These are phyloP conservation scores for Agriopis aurantiaria DNA, from an alignment of 2,888 invertebrate species.

Conservation along the genomic window DNA sequence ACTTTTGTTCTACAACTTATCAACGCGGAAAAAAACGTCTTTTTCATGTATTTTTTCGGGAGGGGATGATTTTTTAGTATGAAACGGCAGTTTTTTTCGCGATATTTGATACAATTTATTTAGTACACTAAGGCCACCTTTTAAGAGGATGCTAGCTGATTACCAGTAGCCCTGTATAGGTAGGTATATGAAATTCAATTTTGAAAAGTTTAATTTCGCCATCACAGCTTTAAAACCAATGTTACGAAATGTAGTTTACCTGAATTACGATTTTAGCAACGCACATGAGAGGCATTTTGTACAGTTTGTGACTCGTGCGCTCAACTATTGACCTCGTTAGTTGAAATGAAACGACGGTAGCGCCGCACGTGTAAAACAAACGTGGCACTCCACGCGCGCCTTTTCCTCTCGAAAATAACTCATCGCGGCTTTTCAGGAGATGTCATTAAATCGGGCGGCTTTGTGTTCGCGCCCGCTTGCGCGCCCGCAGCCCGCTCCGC, in stretches of 20 bases:
- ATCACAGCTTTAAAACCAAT: no score
- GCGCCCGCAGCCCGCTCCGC: conserved; percentile 53
- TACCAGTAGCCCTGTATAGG: no score
- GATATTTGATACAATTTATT: no score
- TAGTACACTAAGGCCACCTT: no score
- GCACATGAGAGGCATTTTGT: conserved; percentile 56
- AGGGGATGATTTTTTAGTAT: no score
- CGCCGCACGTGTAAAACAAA: conserved; percentile 76
- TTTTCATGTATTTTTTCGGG: no score
- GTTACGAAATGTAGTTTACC: not conserved
- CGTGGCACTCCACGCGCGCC: conserved; percentile 80
- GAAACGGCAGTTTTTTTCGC: no score
- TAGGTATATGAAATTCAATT: no score
- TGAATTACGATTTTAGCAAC: conserved; percentile 11
- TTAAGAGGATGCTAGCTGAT: no score
- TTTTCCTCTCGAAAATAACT: conserved; percentile 86
- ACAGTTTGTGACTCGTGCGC: conserved; percentile 64
- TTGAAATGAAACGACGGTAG: conserved; percentile 74
- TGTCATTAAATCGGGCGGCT: conserved; percentile 81
- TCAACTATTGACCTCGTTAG: conserved; percentile 84
- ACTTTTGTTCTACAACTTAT: no score
- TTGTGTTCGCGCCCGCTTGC: conserved; percentile 60
- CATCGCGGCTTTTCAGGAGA: conserved; percentile 83
- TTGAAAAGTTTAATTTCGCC: no score
- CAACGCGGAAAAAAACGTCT: no score